These are phyloP conservation scores for Calameuta idolon DNA, from an alignment of 2,888 invertebrate species.

Conservation along the genomic window DNA sequence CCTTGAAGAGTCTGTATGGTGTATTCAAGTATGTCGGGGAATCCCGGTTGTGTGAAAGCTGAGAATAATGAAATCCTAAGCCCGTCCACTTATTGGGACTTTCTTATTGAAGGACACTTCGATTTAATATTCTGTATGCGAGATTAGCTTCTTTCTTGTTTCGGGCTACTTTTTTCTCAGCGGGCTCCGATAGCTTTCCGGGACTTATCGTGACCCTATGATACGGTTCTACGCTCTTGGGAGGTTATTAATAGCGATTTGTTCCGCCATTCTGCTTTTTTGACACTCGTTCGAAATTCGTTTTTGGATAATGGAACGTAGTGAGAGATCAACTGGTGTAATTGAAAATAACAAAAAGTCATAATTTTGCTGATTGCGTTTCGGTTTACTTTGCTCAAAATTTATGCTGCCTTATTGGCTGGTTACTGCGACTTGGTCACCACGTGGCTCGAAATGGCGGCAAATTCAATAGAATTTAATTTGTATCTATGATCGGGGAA, in stretches of 20 bases:
- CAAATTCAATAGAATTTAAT: not conserved
- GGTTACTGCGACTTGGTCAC: not conserved
- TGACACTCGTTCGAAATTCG: not conserved
- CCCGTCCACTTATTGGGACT: not conserved
- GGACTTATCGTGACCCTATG: not conserved
- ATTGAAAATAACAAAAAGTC: not conserved
- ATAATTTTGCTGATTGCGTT: not conserved
- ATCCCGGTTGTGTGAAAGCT: not conserved
- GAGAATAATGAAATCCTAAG: not conserved
- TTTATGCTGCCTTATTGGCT: not conserved
- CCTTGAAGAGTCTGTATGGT: not conserved
- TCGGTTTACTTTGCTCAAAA: not conserved
- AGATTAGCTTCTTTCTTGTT: not conserved
- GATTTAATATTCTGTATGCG: not conserved
- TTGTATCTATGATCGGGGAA: not conserved
- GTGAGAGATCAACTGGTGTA: not conserved
- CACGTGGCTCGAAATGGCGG: not conserved
- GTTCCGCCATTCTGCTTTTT: not conserved
- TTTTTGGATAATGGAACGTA: not conserved
- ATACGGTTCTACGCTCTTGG: not conserved
- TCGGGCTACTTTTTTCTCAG: not conserved
- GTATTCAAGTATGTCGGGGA: not conserved
- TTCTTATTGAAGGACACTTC: not conserved
- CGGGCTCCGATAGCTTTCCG: not conserved
- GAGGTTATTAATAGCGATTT: constrained; percentile 7